A percentile compares a stretch with the other conserved stretches of the same genome.
Conservation (phyloP, 2,797 vertebrate species). For the Phoebastria nigripes region DNA sequence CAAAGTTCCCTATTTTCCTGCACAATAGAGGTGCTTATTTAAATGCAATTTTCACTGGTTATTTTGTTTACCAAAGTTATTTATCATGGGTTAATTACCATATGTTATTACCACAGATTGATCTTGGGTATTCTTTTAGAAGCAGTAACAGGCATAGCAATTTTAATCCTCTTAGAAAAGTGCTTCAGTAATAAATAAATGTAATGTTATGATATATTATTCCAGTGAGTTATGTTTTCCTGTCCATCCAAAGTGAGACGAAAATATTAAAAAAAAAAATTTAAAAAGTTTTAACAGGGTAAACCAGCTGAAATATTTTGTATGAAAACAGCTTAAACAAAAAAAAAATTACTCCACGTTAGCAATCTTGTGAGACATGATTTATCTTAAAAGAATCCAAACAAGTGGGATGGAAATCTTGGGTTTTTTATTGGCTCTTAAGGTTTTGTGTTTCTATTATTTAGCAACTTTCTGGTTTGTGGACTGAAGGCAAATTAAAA, state of each 20-base stretch:
- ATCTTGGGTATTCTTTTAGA: neutral
- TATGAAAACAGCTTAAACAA: neutral
- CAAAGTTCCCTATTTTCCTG: neutral
- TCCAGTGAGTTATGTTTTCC: neutral
- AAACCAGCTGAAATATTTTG: neutral
- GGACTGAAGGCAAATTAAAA: neutral
- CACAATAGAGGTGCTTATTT: neutral
- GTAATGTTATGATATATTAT: neutral
- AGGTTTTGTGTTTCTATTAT: neutral
- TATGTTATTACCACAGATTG: neutral
- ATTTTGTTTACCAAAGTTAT: neutral
- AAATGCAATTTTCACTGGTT: neutral
- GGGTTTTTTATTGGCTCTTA: neutral
- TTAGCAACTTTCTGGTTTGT: neutral
- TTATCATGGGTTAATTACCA: neutral
- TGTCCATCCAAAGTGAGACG: neutral
- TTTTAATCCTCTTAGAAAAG: neutral
- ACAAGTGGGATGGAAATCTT: neutral
- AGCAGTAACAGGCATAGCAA: neutral
- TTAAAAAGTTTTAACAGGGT: fast-evolving
- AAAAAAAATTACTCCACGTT: neutral
- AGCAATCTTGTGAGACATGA: neutral
- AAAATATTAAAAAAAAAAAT: neutral
- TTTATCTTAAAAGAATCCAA: neutral
- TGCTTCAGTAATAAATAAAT: neutral